A percentile compares a stretch with the other conserved stretches of the same genome.
These are phyloP conservation scores for Drosophila pachea DNA, from an alignment of 1,140 invertebrate genomes.

Conservation along the genomic window DNA sequence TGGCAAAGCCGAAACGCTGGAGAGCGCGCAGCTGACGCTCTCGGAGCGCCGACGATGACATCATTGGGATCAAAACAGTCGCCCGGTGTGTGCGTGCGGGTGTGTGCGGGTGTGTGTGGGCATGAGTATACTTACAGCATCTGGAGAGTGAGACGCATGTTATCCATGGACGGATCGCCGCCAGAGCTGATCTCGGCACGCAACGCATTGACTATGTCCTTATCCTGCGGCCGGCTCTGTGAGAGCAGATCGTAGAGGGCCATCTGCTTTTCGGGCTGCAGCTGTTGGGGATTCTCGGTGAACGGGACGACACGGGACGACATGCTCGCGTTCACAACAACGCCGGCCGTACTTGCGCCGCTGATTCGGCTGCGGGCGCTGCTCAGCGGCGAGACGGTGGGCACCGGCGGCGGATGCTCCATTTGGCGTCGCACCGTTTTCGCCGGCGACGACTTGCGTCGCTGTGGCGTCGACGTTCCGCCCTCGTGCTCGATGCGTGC, in stretches of 20 bases:
- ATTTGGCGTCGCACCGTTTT: conserved; percentile 20
- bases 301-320: conserved; percentile 48
- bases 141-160: conserved; percentile 38
- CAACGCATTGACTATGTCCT: conserved; percentile 44
- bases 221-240: conserved; percentile 43
- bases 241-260: conserved; percentile 49
- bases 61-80: conserved; percentile 8
- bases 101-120: neutral
- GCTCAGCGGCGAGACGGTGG: conserved; percentile 38
- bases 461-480: neutral
- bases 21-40: conserved; percentile 30
- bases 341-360: neutral
- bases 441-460: neutral
- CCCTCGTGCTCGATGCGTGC: conserved; percentile 40
- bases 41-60: conserved; percentile 27
- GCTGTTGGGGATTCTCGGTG: conserved; percentile 36
- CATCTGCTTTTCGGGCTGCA: conserved; percentile 34
- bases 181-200: neutral
- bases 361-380: conserved; percentile 27
- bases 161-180: conserved; percentile 22
- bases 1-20: neutral
- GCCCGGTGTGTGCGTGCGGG: too few relatives aligned
- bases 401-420: conserved; percentile 42
- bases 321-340: neutral
- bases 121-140: conserved; percentile 53